Evolutionary conservation across 2,888 invertebrate genomes (phyloP).

Genomic region (Gerris lacustris): DNA sequence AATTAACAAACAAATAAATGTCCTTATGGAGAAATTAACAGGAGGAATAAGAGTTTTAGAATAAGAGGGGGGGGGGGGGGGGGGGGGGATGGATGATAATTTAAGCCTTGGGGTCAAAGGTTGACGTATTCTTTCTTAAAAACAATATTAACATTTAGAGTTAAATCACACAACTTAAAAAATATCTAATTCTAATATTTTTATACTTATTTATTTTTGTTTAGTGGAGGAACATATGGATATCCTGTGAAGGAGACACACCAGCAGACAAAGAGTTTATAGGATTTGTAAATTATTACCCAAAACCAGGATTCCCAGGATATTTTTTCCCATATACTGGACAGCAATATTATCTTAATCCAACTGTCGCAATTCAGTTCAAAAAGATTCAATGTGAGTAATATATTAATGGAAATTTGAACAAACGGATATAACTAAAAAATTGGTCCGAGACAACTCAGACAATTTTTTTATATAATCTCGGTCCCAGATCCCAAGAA

Average conservation of each 20-base stretch:
- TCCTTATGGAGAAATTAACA: too few relatives aligned
- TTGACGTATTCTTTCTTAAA: too few relatives aligned
- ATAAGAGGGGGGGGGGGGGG: not conserved
- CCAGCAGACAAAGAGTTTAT: constrained; percentile 83
- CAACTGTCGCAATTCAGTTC: constrained; percentile 77
- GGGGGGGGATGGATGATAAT: too few relatives aligned
- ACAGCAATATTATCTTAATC: constrained; percentile 74
- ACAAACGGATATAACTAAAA: too few relatives aligned
- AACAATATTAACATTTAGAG: too few relatives aligned
- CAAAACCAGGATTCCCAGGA: constrained; percentile 66
- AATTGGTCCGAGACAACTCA: too few relatives aligned
- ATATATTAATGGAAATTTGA: not conserved
- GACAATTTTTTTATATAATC: too few relatives aligned
- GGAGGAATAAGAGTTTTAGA: not conserved
- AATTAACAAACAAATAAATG: not conserved
- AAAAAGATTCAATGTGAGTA: constrained; percentile 65
- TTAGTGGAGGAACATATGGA: constrained; percentile 72
- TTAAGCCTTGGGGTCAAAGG: too few relatives aligned
- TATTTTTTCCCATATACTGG: constrained; percentile 81
- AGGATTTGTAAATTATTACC: constrained; percentile 68
- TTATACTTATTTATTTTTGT: constrained; percentile 21
- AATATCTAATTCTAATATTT: too few relatives aligned
- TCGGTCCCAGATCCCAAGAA: too few relatives aligned
- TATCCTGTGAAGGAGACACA: constrained; percentile 87
- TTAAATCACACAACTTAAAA: too few relatives aligned